A percentile compares a stretch with the other conserved stretches of the same genome.
phyloP scores from a whole-genome alignment of 2,888 invertebrate genomes.

The Blastobasis lacticolella region DNA sequence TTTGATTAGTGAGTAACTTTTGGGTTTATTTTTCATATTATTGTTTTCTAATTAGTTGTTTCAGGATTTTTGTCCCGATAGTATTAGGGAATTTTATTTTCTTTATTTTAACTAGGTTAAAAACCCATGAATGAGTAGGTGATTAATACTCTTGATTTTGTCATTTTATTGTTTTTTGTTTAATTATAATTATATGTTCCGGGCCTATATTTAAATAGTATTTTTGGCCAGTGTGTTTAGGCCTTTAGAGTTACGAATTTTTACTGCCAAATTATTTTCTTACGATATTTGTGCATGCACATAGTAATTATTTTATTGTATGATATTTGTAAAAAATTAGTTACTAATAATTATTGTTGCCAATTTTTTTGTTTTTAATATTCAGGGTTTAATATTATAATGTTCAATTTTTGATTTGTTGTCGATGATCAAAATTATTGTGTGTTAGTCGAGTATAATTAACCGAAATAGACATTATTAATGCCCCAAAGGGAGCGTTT shows the following conservation, averaged over 20 bases:
- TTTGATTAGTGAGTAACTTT: constrained; percentile 73
- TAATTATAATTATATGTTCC: constrained; percentile 52
- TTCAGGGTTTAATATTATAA: constrained; percentile 72
- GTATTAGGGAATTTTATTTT: constrained; percentile 74
- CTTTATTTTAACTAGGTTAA: constrained; percentile 67
- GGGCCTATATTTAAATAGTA: constrained; percentile 71
- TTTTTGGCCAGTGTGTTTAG: constrained; percentile 70
- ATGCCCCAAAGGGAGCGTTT: constrained; percentile 73
- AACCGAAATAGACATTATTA: constrained; percentile 68
- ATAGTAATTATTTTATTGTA: constrained; percentile 73
- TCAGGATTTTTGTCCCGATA: constrained; percentile 74
- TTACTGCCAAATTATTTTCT: constrained; percentile 75
- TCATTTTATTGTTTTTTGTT: constrained; percentile 66
- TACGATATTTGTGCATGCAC: constrained; percentile 73
- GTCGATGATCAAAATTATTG: constrained; percentile 73
- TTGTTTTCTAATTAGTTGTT: constrained; percentile 74
- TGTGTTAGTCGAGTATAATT: constrained; percentile 70
- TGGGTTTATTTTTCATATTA: constrained; percentile 68
- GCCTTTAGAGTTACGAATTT: constrained; percentile 73
- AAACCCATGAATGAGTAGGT: constrained; percentile 59
- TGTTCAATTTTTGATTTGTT: constrained; percentile 70
- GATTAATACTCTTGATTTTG: constrained; percentile 69
- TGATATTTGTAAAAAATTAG: constrained; percentile 64
- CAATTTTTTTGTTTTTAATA: constrained; percentile 69
- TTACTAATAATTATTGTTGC: constrained; percentile 65